Evolutionary conservation across 2,113 vertebrate genomes (phyloP), one percentile per base, ranked within the genome.

Genomic region (Plectropomus leopardus): DNA sequence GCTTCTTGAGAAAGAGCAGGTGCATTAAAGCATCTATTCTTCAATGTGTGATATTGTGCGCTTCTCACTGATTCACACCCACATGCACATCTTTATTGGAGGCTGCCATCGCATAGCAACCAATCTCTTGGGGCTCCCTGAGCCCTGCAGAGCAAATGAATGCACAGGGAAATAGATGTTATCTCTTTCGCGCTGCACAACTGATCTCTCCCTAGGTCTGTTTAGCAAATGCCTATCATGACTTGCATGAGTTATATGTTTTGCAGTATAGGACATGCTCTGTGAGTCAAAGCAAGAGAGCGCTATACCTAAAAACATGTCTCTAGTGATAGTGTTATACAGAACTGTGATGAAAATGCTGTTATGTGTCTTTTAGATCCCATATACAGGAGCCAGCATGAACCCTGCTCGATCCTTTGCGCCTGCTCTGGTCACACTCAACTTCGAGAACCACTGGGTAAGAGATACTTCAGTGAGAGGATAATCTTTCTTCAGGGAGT

Each of bases 341-440:
- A 48, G 26, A 76, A 36, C 0, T 32, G 3, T 36, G 23, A 54
- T 28, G 8, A 9, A 4, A 32, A 14, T 44, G 5, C 16, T 32
- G 0, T 50, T 60, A 0, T 87, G 80, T 91, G 84, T 87, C 82
- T 83, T 94, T 34, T 21, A 99, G 97, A 97, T 99, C 82, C 96
- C 95, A 55, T 99, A 96, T 57, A 98, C 97, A 0, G 97, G 98
- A 77, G 97, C 97, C 89, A 98, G 97, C 82, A 98, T 98, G 98
- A 99, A 99, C 61, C 98, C 98, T 3, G 98, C 98, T 44, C 94
- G 98, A 87, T 98, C 98, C 0, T 97, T 98, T 51, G 97, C 97
- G 82, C 98, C 98, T 72, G 97, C 97, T 9, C 89, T 99, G 71
- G 95, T 98, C 89, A 98, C 95, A 83, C 94, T 96, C 14, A 97